Conservation (phyloP, 1,140 invertebrate genomes). For the Microplitis mediator region DNA sequence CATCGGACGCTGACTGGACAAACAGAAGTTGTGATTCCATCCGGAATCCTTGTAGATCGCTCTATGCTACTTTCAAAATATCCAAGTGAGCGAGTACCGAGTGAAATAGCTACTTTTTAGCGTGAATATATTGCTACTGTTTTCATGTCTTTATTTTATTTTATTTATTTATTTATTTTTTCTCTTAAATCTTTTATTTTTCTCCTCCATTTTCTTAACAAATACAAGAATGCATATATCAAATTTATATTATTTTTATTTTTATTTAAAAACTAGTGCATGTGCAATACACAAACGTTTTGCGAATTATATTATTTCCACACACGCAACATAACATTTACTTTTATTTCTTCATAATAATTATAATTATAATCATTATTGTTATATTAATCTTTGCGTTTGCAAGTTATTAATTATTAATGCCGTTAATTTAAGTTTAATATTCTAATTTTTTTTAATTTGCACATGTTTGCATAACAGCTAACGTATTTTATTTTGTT, state of each 20-base stretch:
- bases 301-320: too few species aligned
- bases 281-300: too few species aligned
- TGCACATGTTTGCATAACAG: not conserved
- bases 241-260: too few species aligned
- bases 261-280: too few species aligned
- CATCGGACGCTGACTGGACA: conserved; percentile 35
- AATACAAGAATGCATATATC: too few species aligned
- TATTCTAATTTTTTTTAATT: not conserved
- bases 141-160: not conserved
- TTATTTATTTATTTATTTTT: not conserved
- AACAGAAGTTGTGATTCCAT: conserved; percentile 27
- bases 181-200: too few species aligned
- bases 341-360: too few species aligned
- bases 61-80: conserved; percentile 37
- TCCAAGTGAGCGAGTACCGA: conserved; percentile 37
- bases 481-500: not conserved
- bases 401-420: not conserved
- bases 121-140: not conserved
- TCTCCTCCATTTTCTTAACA: too few species aligned
- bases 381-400: too few species aligned
- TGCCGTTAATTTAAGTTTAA: not conserved
- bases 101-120: conserved; percentile 23
- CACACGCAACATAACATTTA: too few species aligned
- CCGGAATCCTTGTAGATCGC: conserved; percentile 33
- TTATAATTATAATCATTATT: too few species aligned